Base-by-base conservation (phyloP, 1,140 invertebrate genomes). In the Zaprionus taronus region DNA sequence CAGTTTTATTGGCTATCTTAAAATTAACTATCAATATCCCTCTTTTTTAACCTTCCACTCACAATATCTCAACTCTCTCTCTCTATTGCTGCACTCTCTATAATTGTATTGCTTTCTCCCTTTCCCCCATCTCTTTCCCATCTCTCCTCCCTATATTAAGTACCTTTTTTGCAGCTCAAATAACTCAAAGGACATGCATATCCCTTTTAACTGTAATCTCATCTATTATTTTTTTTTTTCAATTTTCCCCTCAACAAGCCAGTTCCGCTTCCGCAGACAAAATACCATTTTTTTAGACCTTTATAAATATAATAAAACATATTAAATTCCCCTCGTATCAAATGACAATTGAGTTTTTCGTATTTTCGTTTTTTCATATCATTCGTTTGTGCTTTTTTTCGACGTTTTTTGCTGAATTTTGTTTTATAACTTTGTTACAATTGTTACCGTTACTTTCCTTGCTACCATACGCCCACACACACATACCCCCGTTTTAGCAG, bases 401-500 rank as follows among this genome's bases (percentile, higher is more conserved):
- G 41, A 6, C 7, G 5, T 56, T 56, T 28, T 28, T 28, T 53
- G 49, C 53, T 57, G 64, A 66, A 41, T 31, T 66, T 56, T 56
- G 26, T 56, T 56, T 56, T 56, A 31, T 56, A 56, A 56, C 47
- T 51, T 56, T 65, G 36, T 56, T 41, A 66, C 55, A 67, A 67
- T 67, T 57, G 65, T 55, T 36, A 58, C 65, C 44, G 65, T 58
- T 67, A 58, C 65, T 67, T 67, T 67, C 55, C 44, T 58, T 58
- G 41, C 34, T n/a, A 34, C 51, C 51, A 17, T 15, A 28, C 36
- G 26, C n/a, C 9, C 53, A 47, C 53, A 15, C 24, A 22, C 55
- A 44, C 38, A 31, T 9, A 11, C 24, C 38, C 15, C 38, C 15
- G 4, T 44, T 65, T 68, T 76, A 57, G 22, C 78, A 56, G 68